Percentiles rank a stretch among this genome's conserved stretches.
Conservation (phyloP, 2,113 vertebrate species). For the Fregata magnificens region DNA sequence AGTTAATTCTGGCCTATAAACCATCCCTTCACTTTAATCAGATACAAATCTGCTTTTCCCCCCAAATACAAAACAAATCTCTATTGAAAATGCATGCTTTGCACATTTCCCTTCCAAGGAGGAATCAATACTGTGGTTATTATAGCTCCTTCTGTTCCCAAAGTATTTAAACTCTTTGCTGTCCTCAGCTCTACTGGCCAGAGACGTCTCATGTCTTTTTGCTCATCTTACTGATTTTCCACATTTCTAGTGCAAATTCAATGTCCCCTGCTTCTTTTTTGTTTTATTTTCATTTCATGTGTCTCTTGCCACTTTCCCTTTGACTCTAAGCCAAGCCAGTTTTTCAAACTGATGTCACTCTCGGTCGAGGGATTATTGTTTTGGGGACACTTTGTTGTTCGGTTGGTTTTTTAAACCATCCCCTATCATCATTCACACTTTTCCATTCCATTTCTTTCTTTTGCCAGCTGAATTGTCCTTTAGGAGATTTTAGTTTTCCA, state of each 20-base stretch:
- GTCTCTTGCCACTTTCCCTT: neutral
- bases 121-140: slow-evolving; percentile 58
- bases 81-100: slow-evolving; percentile 49
- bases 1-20: neutral
- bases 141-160: slow-evolving; percentile 61
- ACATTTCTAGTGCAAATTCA: slow-evolving; percentile 37
- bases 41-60: slow-evolving; percentile 43
- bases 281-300: neutral
- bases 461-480: neutral
- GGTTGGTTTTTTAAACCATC: neutral
- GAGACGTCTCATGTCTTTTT: slow-evolving; percentile 31
- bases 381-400: neutral
- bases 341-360: neutral
- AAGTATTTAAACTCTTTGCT: slow-evolving; percentile 64
- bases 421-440: neutral
- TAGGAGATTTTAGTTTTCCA: neutral
- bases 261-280: neutral
- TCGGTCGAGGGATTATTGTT: neutral
- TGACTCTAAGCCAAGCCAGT: neutral
- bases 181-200: slow-evolving; percentile 50
- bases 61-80: slow-evolving; percentile 60
- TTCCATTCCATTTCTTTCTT: neutral
- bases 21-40: slow-evolving; percentile 26
- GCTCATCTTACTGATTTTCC: slow-evolving; percentile 56
- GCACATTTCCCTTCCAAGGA: slow-evolving; percentile 66